A percentile compares a stretch with the other conserved stretches of the same genome.
Conservation (phyloP, 1,140 invertebrate genomes). For the Drosophila equinoxialis region DNA sequence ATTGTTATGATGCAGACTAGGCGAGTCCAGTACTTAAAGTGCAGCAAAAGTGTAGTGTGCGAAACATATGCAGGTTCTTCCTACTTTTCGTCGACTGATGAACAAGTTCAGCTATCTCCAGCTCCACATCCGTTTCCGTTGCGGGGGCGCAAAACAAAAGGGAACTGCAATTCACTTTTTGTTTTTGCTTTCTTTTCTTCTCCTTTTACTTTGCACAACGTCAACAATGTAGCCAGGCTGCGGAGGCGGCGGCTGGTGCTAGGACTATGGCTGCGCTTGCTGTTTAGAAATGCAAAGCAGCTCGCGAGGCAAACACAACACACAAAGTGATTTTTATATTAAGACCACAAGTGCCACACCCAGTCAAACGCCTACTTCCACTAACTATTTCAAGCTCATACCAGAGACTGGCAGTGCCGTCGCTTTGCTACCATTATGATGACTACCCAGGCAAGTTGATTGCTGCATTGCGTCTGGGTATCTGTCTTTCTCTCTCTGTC, state of each 20-base stretch:
- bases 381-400: neutral
- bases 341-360: slow-evolving; percentile 74
- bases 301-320: slow-evolving; percentile 73
- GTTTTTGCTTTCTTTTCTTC: slow-evolving; percentile 32
- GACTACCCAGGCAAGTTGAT: slow-evolving; percentile 73
- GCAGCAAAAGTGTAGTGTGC: slow-evolving; percentile 26
- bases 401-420: slow-evolving; percentile 32
- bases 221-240: slow-evolving; percentile 64
- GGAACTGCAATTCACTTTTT: slow-evolving; percentile 41
- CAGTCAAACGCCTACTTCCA: slow-evolving; percentile 15
- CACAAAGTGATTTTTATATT: slow-evolving; percentile 82
- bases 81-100: slow-evolving; percentile 22
- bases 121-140: slow-evolving; percentile 66
- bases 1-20: slow-evolving; percentile 35
- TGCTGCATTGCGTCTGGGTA: slow-evolving; percentile 61
- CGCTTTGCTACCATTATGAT: slow-evolving; percentile 80
- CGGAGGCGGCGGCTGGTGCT: slow-evolving; percentile 14
- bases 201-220: slow-evolving; percentile 28
- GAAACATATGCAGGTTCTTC: slow-evolving; percentile 60
- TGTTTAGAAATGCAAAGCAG: slow-evolving; percentile 81
- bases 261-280: neutral
- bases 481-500: neutral
- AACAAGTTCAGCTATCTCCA: slow-evolving; percentile 33
- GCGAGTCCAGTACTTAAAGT: slow-evolving; percentile 43
- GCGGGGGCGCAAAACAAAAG: slow-evolving; percentile 46